These are phyloP conservation scores for Cosmia trapezina DNA, from an alignment of 2,888 invertebrate species.

Conservation along the genomic window DNA sequence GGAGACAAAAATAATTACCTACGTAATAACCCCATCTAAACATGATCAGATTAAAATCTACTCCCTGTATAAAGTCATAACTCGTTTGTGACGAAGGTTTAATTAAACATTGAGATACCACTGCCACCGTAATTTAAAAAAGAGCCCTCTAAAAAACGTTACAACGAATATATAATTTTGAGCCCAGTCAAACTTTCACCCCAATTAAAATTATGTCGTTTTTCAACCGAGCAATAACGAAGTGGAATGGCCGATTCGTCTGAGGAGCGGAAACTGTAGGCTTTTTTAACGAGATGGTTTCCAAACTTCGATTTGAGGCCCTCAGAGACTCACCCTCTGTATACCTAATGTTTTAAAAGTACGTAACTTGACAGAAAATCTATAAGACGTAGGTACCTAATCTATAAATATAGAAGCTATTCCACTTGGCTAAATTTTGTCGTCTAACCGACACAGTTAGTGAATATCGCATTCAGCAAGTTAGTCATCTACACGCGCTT, in stretches of 20 bases:
- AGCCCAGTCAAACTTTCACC: constrained; percentile 36
- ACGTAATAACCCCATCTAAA: constrained; percentile 16
- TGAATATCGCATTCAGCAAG: too few relatives aligned
- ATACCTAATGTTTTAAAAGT: background rate
- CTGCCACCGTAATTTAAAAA: constrained; percentile 11
- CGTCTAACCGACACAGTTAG: too few relatives aligned
- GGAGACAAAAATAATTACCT: background rate
- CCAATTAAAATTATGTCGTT: constrained; percentile 65
- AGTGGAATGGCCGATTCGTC: constrained; percentile 45
- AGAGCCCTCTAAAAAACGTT: constrained; percentile 12
- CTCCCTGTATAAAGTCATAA: background rate
- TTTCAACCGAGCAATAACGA: constrained; percentile 61
- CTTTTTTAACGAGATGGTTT: constrained; percentile 63
- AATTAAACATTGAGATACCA: constrained; percentile 35
- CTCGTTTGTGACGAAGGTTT: constrained; percentile 30
- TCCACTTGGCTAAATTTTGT: too few relatives aligned
- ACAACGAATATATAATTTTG: constrained; percentile 15
- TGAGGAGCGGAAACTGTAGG: constrained; percentile 54
- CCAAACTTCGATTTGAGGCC: constrained; percentile 42
- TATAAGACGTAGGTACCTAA: background rate
- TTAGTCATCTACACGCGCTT: too few relatives aligned
- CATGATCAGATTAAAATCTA: constrained; percentile 18
- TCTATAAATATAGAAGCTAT: too few relatives aligned
- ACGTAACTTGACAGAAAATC: background rate
- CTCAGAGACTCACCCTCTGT: constrained; percentile 11